Evolutionary conservation across 2,113 vertebrate genomes (phyloP).

Genomic region (Apaloderma vittatum): DNA sequence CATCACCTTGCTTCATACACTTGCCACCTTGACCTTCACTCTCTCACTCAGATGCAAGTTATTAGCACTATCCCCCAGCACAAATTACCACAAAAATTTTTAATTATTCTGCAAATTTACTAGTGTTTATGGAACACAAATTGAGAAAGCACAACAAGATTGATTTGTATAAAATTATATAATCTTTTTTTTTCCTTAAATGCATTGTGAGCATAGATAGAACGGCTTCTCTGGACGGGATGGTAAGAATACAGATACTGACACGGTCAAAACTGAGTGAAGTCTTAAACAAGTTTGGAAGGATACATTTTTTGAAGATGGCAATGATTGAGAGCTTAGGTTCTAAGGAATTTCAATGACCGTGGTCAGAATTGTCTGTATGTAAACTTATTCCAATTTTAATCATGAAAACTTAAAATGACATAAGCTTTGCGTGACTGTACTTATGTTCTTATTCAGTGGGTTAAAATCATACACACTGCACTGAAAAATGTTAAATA

Average conservation of each 20-base stretch:
- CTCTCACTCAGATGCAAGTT: background rate
- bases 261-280: background rate
- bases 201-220: background rate
- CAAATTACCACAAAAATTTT: background rate
- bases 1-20: background rate
- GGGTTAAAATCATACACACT: background rate
- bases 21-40: background rate
- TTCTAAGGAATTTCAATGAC: background rate
- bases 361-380: background rate
- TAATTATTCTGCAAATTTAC: background rate
- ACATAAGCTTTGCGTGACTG: rapidly evolving
- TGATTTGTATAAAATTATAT: background rate
- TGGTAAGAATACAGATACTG: background rate
- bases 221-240: background rate
- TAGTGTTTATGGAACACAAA: background rate
- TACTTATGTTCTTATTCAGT: background rate
- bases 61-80: background rate
- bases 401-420: background rate
- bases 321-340: background rate
- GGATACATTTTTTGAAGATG: background rate
- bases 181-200: background rate
- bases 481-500: background rate
- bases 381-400: background rate
- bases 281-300: background rate
- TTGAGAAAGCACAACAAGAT: background rate